These are phyloP conservation scores for Hydropsyche tenuis DNA, from an alignment of 1,140 invertebrate genomes.

Conservation along the genomic window DNA sequence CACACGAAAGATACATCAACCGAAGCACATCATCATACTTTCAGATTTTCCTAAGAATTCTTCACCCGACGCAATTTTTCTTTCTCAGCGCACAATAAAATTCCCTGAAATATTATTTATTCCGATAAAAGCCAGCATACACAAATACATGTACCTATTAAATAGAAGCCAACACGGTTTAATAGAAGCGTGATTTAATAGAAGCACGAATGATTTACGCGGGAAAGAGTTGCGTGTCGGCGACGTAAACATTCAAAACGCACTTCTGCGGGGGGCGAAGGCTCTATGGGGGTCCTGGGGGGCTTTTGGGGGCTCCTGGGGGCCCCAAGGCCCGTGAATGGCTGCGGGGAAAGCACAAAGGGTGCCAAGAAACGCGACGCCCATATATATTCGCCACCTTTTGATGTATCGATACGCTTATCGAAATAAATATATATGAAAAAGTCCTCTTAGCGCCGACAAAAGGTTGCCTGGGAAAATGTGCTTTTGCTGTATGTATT, in stretches of 20 bases:
- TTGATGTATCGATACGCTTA: slow-evolving; percentile 26
- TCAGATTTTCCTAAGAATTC: no score
- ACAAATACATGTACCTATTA: no score
- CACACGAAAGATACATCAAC: no score
- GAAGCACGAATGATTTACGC: neutral
- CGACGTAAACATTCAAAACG: slow-evolving; percentile 26
- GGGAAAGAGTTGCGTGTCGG: slow-evolving; percentile 8
- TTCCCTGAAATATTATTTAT: no score
- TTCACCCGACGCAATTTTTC: no score
- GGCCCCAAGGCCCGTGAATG: neutral
- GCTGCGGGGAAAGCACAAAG: neutral
- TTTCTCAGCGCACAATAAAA: no score
- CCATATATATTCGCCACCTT: slow-evolving; percentile 15
- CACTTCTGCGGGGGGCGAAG: neutral
- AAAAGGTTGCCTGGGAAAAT: neutral
- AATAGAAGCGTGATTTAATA: slow-evolving; percentile 21
- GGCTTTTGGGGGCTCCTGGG: neutral
- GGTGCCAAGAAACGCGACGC: neutral
- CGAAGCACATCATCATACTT: no score
- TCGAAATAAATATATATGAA: slow-evolving; percentile 24
- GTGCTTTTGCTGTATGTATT: no score
- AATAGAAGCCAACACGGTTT: no score
- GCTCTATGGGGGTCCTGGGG: neutral
- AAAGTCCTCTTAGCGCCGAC: slow-evolving; percentile 20
- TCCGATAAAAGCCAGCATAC: no score